Conservation (phyloP, 2,797 vertebrate species). For the Kryptolebias ocellatus region DNA sequence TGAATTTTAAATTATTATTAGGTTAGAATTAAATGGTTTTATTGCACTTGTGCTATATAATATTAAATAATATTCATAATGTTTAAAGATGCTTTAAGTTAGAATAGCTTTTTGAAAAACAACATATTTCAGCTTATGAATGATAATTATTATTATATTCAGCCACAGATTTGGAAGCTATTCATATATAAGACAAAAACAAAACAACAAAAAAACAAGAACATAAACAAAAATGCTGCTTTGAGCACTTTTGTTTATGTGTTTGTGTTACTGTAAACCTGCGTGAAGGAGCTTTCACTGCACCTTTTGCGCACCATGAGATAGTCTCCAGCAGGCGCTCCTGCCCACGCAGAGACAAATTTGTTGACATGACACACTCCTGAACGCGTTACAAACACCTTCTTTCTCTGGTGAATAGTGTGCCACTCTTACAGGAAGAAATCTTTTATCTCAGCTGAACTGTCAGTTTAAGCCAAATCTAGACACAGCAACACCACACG, state of each 20-base stretch:
- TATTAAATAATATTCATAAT: too few species aligned
- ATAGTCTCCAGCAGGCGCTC: conserved; percentile 36
- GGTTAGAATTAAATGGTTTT: too few species aligned
- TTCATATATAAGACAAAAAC: too few species aligned
- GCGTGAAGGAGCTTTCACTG: conserved; percentile 19
- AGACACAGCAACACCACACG: conserved; percentile 43
- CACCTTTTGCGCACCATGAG: conserved; percentile 15
- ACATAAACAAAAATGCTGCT: neutral
- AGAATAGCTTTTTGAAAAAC: too few species aligned
- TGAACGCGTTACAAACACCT: conserved; percentile 54
- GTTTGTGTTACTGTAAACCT: conserved; percentile 14
- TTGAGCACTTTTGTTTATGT: conserved; percentile 1
- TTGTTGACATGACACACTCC: conserved; percentile 58
- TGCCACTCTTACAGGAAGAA: conserved; percentile 58
- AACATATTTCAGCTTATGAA: too few species aligned
- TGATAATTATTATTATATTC: too few species aligned
- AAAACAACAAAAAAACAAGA: neutral
- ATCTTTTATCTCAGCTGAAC: conserved; percentile 65
- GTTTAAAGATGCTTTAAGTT: too few species aligned
- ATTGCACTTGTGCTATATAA: too few species aligned
- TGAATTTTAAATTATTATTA: too few species aligned
- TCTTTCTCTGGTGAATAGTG: conserved; percentile 57
- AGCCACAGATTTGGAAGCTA: too few species aligned
- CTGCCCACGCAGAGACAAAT: conserved; percentile 53
- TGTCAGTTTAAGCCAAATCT: conserved; percentile 50